Evolutionary conservation across 2,113 vertebrate species (phyloP).

Genomic region (Cochlearius cochlearius): DNA sequence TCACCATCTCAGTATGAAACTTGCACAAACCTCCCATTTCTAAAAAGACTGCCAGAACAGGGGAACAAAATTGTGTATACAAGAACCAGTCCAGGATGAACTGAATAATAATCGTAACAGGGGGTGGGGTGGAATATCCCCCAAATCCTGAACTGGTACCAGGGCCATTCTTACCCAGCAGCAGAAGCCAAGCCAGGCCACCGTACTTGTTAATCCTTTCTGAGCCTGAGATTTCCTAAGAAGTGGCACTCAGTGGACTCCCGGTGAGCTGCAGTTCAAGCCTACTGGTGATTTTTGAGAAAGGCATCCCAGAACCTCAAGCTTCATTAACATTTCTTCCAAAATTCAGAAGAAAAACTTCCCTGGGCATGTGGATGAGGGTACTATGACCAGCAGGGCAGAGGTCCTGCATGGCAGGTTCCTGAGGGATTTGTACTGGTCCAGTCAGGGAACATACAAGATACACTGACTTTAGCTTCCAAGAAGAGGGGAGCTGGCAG

Average conservation of each 20-base stretch:
- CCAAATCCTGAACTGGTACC: neutral
- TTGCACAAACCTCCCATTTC: neutral
- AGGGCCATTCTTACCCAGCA: neutral
- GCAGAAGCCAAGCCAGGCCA: neutral
- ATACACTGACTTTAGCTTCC: neutral
- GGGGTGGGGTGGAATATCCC: too few species aligned
- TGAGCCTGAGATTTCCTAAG: neutral
- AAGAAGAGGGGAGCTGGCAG: neutral
- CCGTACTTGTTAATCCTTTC: neutral
- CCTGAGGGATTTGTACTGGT: neutral
- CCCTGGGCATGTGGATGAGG: neutral
- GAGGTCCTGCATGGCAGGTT: rapidly evolving
- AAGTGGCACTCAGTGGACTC: neutral
- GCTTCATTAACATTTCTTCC: neutral
- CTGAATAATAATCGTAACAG: rapidly evolving
- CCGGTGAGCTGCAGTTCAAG: neutral
- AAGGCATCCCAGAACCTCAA: neutral
- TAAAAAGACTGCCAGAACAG: neutral
- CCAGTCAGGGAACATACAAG: neutral
- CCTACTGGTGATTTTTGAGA: neutral
- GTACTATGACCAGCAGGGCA: neutral
- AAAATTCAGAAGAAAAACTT: neutral
- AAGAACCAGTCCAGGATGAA: neutral
- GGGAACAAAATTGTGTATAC: neutral
- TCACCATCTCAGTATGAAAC: neutral